Evolutionary conservation across 2,797 vertebrate species (phyloP), one percentile per base, ranked within the genome.

Genomic region (Aldrovandia affinis): DNA sequence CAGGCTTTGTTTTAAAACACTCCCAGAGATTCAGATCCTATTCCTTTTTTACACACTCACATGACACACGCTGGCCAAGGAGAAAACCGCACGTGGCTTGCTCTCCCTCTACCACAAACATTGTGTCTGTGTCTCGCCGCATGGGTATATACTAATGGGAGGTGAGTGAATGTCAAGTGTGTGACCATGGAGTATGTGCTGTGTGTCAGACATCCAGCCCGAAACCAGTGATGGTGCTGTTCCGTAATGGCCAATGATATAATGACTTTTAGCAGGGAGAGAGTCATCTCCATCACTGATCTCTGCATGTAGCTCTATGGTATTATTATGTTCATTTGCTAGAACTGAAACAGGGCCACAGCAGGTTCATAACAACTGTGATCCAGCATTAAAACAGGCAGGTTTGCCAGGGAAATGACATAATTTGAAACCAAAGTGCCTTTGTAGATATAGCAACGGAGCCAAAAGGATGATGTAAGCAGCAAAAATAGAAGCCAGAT

Each of bases 1-100:
- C 88, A 92, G 91, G 88, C 78, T 84, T 88, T 81, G 52, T 87
- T 85, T 89, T 83, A 89, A 86, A 86, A 86, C 86, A 91, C 85
- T 85, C 83, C 87, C 50, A 85, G 88, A 61, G 82, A 85, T 84
- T 86, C 80, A 82, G 65, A 36, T 36, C 83, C 3, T 57, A 30
- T 83, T 80, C 18, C 47, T 10, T 54, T 61, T 83, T 92, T 92
- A 83, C 87, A 88, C 84, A 89, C 65, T 87, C 79, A 84, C 90
- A 65, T 47, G 63, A 50, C 59, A 89, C 90, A 88, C 87, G 84
- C n/a, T 89, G 90, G 87, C 86, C 59, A 15, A 36, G 15, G 50
- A 78, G 59, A 9, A 22, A 3, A 83, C 42, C 18, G 55, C 28
- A n/a, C 18, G 9, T 9, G 12, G 30, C 22, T 28, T 33, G 15